Base-by-base conservation (phyloP, 1,140 invertebrate genomes). In the Drosophila serrata region DNA sequence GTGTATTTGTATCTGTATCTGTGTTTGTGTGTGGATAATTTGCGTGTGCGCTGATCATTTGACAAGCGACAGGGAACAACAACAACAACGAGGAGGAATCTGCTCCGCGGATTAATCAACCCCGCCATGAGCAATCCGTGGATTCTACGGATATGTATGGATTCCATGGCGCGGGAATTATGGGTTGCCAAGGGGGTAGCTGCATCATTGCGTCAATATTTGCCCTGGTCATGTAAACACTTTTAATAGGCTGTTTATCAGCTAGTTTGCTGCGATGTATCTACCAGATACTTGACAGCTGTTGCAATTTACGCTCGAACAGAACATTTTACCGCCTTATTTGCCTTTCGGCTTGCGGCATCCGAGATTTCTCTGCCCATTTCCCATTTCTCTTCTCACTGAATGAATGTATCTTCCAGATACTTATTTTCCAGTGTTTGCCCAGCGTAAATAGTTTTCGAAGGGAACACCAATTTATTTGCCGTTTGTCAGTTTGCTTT, bases 221-320 rank as follows among this genome's bases (percentile, higher is more conserved):
- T 88, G 85, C 53, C 37, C 65, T 73, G 86, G 77, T 59, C 86
- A 84, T 87, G 87, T 81, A 91, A 87, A 91, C 87, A 91, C 57
- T 91, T 70, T 91, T 91, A 91, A 90, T 90, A 90, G 82, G 61
- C 80, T 79, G 74, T 81, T 87, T 91, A 79, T 88, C 56, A 75
- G 79, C 80, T 74, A 81, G 77, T 69, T 81, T 68, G 46, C 27
- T 65, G 70, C 84, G 55, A 77, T 73, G 61, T 81, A 79, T 72
- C 82, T 72, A 6, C 4, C 79, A 91, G 74, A 68, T 76, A 76
- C 82, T 86, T 81, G 82, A 87, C 87, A 91, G 87, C 79, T 91
- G 87, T 82, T 91, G 82, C 77, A 86, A 90, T 90, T 82, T 84
- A 79, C 87, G 88, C 85, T 90, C 80, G 84, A 90, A 84, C 77